Evolutionary conservation across 2,888 invertebrate genomes (phyloP), one percentile per base, ranked within the genome.

Genomic region (Poecilobothrus nobilitatus): DNA sequence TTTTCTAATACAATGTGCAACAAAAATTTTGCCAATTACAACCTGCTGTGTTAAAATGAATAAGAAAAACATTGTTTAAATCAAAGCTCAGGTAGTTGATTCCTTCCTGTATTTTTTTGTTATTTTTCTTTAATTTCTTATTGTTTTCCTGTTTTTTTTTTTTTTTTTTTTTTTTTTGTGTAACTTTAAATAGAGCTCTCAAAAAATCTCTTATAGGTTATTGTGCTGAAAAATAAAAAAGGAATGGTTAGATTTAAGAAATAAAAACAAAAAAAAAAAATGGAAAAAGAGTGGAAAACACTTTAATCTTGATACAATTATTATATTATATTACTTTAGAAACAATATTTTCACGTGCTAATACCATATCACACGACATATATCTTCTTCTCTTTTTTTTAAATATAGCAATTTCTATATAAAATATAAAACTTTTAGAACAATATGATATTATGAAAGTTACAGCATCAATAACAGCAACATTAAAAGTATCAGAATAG

Each of bases 281-380:
- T 8, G n/a, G 10, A 10, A n/a, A 53, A 53, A 53, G 15, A 53
- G 2, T 12, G 18, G 18, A 53, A 53, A 18, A 53, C 15, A 6
- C 53, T 53, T 53, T 18, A 15, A 53, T 53, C 53, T 53, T 15
- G 53, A 53, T 53, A 53, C 53, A 53, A 53, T 53, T 53, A 53
- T 53, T 53, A 18, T 53, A 53, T 53, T 53, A 53, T 15, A 12
- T 15, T 53, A 27, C 27, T 27, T 27, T 27, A 27, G 27, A 5
- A 53, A 53, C n/a, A 53, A 53, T 53, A 53, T 53, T 53, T 53
- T 53, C 53, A 53, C 53, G 53, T 53, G 53, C 53, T 53, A 53
- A 18, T 53, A n/a, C 53, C 53, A 53, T 53, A 53, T 53, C 53
- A 53, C 53, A 53, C 53, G 53, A 53, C 53, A 53, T 53, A 53